Evolutionary conservation across 2,797 vertebrate genomes (phyloP), one percentile per base, ranked within the genome.

Genomic region (Thalassophryne amazonica): DNA sequence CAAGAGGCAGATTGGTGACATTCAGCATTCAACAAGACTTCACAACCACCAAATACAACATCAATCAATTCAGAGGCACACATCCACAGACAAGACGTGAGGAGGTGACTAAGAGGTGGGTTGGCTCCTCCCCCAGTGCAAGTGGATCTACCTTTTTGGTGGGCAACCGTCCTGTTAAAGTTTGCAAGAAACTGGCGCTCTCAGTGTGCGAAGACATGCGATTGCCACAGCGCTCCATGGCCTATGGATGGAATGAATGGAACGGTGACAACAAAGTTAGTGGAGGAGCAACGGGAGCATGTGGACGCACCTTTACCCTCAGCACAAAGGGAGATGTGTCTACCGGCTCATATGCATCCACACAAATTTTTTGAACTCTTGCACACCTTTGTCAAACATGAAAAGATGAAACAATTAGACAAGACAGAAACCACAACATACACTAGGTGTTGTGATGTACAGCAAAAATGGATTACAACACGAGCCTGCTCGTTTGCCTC

Each of bases 161-260:
- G 91, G 97, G 96, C 86, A 98, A 98, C 81, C 97, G 94, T 97
- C 97, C 97, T 89, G 97, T 98, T 97, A 99, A 95, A 92, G 94
- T 98, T 98, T 99, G 96, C 95, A 99, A 98, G 94, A 99, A 99
- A 96, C 96, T 99, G 94, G 96, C 86, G 87, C 95, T 96, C 95
- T 99, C 97, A 91, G 96, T 97, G 93, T 99, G 97, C 93, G 97
- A 98, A 94, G 97, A 99, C 97, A 99, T 99, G 92, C 97, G 97
- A 91, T 98, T 98, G 94, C 95, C 95, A 94, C 94, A 94, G 91
- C 97, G 96, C 93, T 99, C 97, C 93, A 94, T 90, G 91, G 94
- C 95, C 97, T 99, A 96, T 79, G 94, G 86, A 90, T 95, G 95
- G 91, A 90, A 96, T 95, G 95, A 94, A 96, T 94, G 95, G 93